phyloP scores from a whole-genome alignment of 2,888 invertebrate genomes.

The Amphipoea lucens region DNA sequence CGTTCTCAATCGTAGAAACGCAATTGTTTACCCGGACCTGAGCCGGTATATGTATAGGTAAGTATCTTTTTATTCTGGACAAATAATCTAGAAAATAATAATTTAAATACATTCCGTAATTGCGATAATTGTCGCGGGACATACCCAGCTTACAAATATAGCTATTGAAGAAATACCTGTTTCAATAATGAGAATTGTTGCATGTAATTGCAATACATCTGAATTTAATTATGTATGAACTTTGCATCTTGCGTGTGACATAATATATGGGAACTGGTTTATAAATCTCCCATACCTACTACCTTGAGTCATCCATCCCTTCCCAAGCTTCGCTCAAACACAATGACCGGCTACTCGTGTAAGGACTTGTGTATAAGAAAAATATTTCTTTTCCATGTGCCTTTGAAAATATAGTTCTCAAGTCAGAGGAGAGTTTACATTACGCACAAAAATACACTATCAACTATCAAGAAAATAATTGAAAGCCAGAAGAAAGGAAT shows the following conservation, averaged over 20 bases:
- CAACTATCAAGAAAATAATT: neutral
- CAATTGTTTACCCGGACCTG: neutral
- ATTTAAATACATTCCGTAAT: slow-evolving; percentile 2
- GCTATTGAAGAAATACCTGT: neutral
- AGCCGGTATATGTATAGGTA: neutral
- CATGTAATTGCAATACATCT: neutral
- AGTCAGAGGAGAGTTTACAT: neutral
- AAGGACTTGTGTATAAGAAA: neutral
- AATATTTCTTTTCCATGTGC: neutral
- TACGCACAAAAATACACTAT: neutral
- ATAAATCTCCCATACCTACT: neutral
- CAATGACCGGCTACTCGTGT: slow-evolving; percentile 12
- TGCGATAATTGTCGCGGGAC: neutral
- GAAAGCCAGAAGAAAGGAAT: neutral
- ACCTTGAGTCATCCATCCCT: neutral
- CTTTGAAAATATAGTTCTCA: slow-evolving; percentile 1
- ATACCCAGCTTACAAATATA: neutral
- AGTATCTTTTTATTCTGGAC: neutral
- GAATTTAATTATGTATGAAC: slow-evolving; percentile 6
- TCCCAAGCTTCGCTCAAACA: neutral
- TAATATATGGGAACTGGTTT: neutral
- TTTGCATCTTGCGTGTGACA: slow-evolving; percentile 1
- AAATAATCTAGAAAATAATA: slow-evolving; percentile 8
- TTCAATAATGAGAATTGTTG: neutral
- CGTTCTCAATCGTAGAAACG: neutral